Base-by-base conservation (phyloP, 2,888 invertebrate genomes). In the Eristalis pertinax region DNA sequence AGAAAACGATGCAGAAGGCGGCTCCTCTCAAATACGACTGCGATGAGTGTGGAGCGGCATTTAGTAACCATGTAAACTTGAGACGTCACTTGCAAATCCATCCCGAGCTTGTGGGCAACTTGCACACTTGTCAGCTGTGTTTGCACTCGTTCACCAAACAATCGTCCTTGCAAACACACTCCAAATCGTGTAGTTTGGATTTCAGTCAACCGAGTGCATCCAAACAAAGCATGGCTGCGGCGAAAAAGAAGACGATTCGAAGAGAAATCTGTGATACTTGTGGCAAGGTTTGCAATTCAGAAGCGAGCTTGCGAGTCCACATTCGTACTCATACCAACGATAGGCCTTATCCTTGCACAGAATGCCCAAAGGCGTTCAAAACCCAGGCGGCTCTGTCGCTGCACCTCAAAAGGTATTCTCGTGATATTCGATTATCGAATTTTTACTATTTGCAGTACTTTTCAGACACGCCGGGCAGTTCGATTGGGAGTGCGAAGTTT, bases 141-240 rank as follows among this genome's bases (percentile, higher is more conserved):
- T 13, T n/a, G 11, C 79, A 87, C 32, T 29, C 83, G 3, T 87
- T 83, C 22, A 75, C 79, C 1, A 83, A 89, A 73, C 76, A 63
- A 58, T 0, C 94, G 93, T 89, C 93, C 93, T 0, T 91, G 93
- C 0, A 94, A 93, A 38, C 93, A 93, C 80, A 94, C 94, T 0
- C 22, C 43, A 10, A 5, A 19, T 19, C 50, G n/a, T 50, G 50
- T 19, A 8, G 19, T 19, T 8, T 50, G 19, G 50, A 50, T 1
- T 5, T 19, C 19, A 32, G 15, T n/a, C 70, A 63, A 13, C 35
- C 38, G 56, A 38, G 62, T 10, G 15, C n/a, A 19, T 11, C 41
- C 63, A 3, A 19, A 10, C 56, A 22, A 56, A 8, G 24, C 22
- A 62, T 62, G 7, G 32, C 4, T 29, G 10, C 3, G 1, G 38